phyloP scores from a whole-genome alignment of 2,113 vertebrate genomes.

The Hystrix cristata region DNA sequence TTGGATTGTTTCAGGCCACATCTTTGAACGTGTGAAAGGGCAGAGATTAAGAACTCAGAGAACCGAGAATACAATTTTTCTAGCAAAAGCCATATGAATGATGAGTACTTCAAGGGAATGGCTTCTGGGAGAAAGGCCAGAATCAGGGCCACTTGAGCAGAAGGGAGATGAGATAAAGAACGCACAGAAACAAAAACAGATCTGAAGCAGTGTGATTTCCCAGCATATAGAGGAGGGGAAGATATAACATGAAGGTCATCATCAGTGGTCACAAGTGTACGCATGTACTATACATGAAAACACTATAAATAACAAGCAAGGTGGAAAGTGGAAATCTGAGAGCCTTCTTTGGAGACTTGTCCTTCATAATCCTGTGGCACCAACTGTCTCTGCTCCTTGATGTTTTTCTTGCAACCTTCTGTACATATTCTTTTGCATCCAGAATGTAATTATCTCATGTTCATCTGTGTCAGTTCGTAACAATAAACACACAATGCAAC shows the following conservation, averaged over 20 bases:
- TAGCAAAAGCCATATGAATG: not conserved
- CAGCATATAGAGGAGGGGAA: not conserved
- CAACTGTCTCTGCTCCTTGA: not conserved
- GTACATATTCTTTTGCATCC: not conserved
- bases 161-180: conserved; percentile 51
- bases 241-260: not conserved
- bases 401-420: not conserved
- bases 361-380: not conserved
- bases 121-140: conserved; percentile 39
- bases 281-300: not conserved
- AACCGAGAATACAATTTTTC: not conserved
- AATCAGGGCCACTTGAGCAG: conserved; percentile 4
- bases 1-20: not conserved
- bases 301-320: not conserved
- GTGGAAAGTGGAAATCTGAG: not conserved
- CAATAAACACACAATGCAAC: not conserved
- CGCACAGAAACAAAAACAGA: not conserved
- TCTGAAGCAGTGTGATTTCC: not conserved
- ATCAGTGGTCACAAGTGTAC: not conserved
- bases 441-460: conserved; percentile 18
- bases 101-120: not conserved
- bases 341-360: not conserved
- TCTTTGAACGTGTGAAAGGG: conserved; percentile 9
- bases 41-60: conserved; percentile 22
- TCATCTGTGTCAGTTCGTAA: not conserved